phyloP scores from a whole-genome alignment of 2,888 invertebrate genomes.

The Melitaea athalia region DNA sequence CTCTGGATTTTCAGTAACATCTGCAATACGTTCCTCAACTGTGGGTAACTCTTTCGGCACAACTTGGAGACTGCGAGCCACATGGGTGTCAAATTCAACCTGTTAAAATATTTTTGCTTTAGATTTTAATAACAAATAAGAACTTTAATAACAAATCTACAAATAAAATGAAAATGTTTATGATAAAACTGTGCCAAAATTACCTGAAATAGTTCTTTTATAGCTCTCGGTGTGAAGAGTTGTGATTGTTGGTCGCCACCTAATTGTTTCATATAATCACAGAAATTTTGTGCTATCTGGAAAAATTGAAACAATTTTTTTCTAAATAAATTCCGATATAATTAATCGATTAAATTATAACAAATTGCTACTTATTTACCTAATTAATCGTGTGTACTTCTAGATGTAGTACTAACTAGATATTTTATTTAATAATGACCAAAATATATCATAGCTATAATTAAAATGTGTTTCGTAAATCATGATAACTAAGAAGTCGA shows the following conservation, averaged over 20 bases:
- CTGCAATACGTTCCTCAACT: conserved; percentile 81
- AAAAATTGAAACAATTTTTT: neutral
- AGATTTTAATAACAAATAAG: neutral
- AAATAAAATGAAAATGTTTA: neutral
- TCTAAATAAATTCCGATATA: neutral
- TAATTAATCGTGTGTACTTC: too few species aligned
- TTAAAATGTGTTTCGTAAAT: too few species aligned
- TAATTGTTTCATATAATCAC: conserved; percentile 74
- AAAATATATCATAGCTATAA: too few species aligned
- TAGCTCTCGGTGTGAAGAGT: conserved; percentile 72
- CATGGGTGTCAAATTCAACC: conserved; percentile 83
- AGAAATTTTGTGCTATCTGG: conserved; percentile 75
- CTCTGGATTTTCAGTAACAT: conserved; percentile 69
- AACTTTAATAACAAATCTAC: neutral
- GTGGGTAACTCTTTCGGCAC: conserved; percentile 82
- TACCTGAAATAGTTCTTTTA: conserved; percentile 78
- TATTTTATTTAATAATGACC: too few species aligned
- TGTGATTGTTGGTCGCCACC: conserved; percentile 78
- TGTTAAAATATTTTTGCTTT: conserved; percentile 44
- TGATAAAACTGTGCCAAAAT: conserved; percentile 23
- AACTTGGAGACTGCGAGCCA: conserved; percentile 78
- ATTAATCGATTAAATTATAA: neutral
- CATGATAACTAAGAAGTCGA: too few species aligned
- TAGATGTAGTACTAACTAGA: too few species aligned
- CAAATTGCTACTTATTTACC: neutral